phyloP scores from a whole-genome alignment of 2,888 invertebrate species.

The Drosophila neonasuta region DNA sequence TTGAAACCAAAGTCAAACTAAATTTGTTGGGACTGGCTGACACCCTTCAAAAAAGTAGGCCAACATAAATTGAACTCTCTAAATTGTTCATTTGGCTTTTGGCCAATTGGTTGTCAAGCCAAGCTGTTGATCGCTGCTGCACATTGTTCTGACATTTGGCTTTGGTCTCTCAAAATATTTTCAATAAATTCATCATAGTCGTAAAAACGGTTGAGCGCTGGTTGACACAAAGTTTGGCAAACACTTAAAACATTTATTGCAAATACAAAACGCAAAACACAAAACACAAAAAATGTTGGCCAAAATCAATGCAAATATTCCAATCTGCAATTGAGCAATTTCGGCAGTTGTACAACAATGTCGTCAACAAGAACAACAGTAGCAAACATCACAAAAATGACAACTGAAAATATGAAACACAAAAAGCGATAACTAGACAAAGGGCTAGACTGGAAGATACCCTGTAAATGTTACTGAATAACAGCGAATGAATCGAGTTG shows the following conservation, averaged over 20 bases:
- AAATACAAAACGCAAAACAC: slow-evolving; percentile 22
- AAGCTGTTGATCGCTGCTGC: slow-evolving; percentile 51
- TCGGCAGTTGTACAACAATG: slow-evolving; percentile 22
- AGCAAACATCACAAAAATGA: slow-evolving; percentile 16
- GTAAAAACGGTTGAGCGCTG: slow-evolving; percentile 30
- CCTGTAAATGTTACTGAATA: neutral
- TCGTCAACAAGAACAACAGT: slow-evolving; percentile 9
- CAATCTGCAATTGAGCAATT: slow-evolving; percentile 32
- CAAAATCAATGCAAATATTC: slow-evolving; percentile 42
- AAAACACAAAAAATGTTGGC: slow-evolving; percentile 26
- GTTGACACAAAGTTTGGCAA: slow-evolving; percentile 56
- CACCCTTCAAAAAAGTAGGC: slow-evolving; percentile 4
- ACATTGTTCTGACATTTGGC: slow-evolving; percentile 43
- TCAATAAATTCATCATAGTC: slow-evolving; percentile 65
- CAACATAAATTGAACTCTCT: slow-evolving; percentile 39
- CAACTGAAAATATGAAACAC: slow-evolving; percentile 8
- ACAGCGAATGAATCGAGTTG: no score
- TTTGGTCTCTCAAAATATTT: slow-evolving; percentile 27
- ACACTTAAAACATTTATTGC: slow-evolving; percentile 59
- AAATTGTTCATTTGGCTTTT: slow-evolving; percentile 24
- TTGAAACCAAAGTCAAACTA: neutral
- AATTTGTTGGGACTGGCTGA: neutral
- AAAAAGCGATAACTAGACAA: neutral
- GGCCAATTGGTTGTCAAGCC: slow-evolving; percentile 44
- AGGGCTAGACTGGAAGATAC: neutral